These are phyloP conservation scores for Drosophila testacea DNA, from an alignment of 2,888 invertebrate species.

Conservation along the genomic window DNA sequence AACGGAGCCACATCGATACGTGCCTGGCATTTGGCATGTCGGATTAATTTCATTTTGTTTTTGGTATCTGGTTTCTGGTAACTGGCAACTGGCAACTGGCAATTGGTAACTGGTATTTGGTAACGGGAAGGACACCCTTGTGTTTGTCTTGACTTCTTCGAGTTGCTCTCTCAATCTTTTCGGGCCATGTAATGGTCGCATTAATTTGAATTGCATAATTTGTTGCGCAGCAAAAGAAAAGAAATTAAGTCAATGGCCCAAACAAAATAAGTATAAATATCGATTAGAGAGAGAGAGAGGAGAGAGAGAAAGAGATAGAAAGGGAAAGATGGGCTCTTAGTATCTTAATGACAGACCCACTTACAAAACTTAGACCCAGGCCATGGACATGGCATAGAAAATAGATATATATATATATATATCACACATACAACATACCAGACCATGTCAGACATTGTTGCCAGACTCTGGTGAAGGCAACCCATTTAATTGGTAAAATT, in stretches of 20 bases:
- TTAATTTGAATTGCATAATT: slow-evolving; percentile 81
- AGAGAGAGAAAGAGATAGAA: not conserved
- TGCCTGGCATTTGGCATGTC: slow-evolving; percentile 78
- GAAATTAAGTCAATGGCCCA: slow-evolving; percentile 76
- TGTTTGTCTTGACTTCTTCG: slow-evolving; percentile 22
- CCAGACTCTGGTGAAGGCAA: slow-evolving; percentile 51
- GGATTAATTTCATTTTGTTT: slow-evolving; percentile 81
- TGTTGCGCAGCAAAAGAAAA: slow-evolving; percentile 65
- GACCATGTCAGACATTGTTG: slow-evolving; percentile 23
- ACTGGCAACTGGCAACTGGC: slow-evolving; percentile 1
- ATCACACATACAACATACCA: not conserved
- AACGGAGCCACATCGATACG: slow-evolving; percentile 75
- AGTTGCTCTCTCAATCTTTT: slow-evolving; percentile 46
- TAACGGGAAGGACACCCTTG: slow-evolving; percentile 20
- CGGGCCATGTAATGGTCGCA: slow-evolving; percentile 63
- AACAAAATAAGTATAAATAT: slow-evolving; percentile 75
- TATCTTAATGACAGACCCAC: slow-evolving; percentile 48
- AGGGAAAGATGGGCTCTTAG: slow-evolving; percentile 2
- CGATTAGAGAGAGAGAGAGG: slow-evolving; percentile 56
- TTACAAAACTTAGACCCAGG: slow-evolving; percentile 22
- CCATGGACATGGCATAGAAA: slow-evolving; percentile 11
- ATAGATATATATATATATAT: not conserved
- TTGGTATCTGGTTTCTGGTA: slow-evolving; percentile 16
- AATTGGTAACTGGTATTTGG: not conserved
- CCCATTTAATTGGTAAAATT: slow-evolving; percentile 84